Percentiles rank a stretch among this genome's conserved stretches.
phyloP scores from a whole-genome alignment of 2,888 invertebrate species.

The Agrilus biguttatus region DNA sequence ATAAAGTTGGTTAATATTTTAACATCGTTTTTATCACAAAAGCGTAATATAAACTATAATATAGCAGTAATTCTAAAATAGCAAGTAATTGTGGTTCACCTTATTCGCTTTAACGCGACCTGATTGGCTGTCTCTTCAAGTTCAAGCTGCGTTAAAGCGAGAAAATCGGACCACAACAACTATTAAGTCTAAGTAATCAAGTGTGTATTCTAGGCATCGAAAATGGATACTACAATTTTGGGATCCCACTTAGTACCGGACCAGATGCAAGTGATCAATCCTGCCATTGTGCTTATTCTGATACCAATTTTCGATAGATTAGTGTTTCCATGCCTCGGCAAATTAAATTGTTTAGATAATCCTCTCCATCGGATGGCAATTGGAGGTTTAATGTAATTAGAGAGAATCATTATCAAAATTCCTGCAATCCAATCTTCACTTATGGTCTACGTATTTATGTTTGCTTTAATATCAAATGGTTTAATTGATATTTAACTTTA shows the following conservation, averaged over 20 bases:
- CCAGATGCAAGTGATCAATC: conserved; percentile 70
- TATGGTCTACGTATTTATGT: conserved; percentile 18
- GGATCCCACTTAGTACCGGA: conserved; percentile 56
- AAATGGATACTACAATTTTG: conserved; percentile 48
- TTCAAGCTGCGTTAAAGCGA: no score
- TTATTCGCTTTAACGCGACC: no score
- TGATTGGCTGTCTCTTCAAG: no score
- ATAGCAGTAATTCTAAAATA: no score
- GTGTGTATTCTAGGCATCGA: conserved; percentile 46
- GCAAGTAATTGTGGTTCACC: no score
- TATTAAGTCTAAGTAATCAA: neutral
- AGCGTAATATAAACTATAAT: no score
- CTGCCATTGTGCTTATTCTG: conserved; percentile 52
- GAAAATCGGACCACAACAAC: no score
- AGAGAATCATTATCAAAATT: no score
- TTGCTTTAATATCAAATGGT: no score
- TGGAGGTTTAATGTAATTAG: conserved; percentile 43
- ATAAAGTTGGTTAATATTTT: no score
- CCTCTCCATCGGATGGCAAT: conserved; percentile 62
- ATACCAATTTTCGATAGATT: conserved; percentile 47
- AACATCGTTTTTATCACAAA: no score
- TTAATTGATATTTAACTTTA: no score
- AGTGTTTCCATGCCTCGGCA: conserved; percentile 40
- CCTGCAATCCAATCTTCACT: conserved; percentile 28
- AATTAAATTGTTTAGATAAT: conserved; percentile 31